Conservation (phyloP, 2,888 invertebrate species). For the Mamestra brassicae region DNA sequence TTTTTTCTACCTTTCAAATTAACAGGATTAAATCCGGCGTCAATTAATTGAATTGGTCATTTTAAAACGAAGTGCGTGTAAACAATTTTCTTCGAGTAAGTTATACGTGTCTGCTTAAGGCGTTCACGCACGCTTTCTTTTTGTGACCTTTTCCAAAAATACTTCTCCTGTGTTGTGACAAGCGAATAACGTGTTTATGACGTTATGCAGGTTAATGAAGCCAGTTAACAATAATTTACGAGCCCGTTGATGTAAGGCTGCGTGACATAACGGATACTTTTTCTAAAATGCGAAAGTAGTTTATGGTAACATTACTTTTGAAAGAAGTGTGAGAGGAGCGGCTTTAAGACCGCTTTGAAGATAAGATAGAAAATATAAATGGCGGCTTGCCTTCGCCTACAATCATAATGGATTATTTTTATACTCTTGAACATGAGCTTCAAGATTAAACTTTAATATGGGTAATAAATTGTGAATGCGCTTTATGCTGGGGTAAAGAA, state of each 20-base stretch:
- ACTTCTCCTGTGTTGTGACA: conserved; percentile 70
- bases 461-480: conserved; percentile 50
- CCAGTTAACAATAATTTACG: conserved; percentile 65
- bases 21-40: conserved; percentile 55
- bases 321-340: conserved; percentile 40
- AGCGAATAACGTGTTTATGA: conserved; percentile 72
- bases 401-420: conserved; percentile 59
- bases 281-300: conserved; percentile 61
- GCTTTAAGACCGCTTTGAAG: conserved; percentile 45
- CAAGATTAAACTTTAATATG: conserved; percentile 54
- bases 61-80: conserved; percentile 51
- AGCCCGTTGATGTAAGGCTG: conserved; percentile 53
- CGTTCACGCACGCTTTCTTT: conserved; percentile 79
- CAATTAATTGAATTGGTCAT: conserved; percentile 59
- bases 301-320: conserved; percentile 33
- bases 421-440: conserved; percentile 45
- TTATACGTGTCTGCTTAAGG: conserved; percentile 43
- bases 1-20: conserved; percentile 61
- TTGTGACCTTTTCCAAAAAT: conserved; percentile 83
- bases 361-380: conserved; percentile 48
- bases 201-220: conserved; percentile 68
- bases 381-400: conserved; percentile 39
- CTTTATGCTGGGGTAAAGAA: conserved; percentile 26
- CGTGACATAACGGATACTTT: conserved; percentile 65
- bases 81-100: conserved; percentile 53